Conservation (phyloP, 2,888 invertebrate species). For the Thereva unica region DNA sequence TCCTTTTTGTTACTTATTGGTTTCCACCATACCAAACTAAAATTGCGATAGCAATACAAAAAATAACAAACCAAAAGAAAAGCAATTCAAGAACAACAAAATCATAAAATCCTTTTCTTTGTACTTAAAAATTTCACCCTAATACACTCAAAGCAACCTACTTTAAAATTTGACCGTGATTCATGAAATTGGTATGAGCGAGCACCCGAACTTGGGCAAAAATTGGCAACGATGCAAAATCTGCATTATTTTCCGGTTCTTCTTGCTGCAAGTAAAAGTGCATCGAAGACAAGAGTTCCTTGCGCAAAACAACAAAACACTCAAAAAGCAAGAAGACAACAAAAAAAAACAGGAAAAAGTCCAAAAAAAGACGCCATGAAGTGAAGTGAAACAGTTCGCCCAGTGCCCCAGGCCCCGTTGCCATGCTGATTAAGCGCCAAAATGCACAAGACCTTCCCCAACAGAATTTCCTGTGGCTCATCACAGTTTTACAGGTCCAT, state of each 20-base stretch:
- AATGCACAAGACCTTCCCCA: conserved; percentile 39
- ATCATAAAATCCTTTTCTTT: too few relatives aligned
- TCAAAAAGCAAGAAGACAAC: conserved; percentile 17
- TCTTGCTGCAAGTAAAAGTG: conserved; percentile 8
- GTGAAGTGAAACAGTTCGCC: conserved; percentile 23
- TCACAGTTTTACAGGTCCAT: conserved; percentile 35
- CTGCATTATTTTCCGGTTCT: background rate
- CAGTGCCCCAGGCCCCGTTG: background rate
- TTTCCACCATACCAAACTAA: too few relatives aligned
- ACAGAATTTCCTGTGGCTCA: conserved; percentile 36
- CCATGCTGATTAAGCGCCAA: conserved; percentile 27
- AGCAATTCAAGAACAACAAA: too few relatives aligned
- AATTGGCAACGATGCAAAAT: conserved; percentile 25
- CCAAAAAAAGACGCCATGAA: conserved; percentile 23
- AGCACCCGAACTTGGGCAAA: background rate
- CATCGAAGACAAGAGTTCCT: background rate
- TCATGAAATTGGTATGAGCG: too few relatives aligned
- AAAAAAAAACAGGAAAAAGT: conserved; percentile 17
- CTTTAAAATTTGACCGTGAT: too few relatives aligned
- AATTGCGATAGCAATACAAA: too few relatives aligned
- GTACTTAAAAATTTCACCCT: too few relatives aligned
- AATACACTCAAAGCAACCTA: too few relatives aligned
- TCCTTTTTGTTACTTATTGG: too few relatives aligned
- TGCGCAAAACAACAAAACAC: conserved; percentile 7
- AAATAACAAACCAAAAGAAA: too few relatives aligned